Evolutionary conservation across 92 coral and sea anemone genomes (phyloP).

Genomic region (Diadumene lineata): DNA sequence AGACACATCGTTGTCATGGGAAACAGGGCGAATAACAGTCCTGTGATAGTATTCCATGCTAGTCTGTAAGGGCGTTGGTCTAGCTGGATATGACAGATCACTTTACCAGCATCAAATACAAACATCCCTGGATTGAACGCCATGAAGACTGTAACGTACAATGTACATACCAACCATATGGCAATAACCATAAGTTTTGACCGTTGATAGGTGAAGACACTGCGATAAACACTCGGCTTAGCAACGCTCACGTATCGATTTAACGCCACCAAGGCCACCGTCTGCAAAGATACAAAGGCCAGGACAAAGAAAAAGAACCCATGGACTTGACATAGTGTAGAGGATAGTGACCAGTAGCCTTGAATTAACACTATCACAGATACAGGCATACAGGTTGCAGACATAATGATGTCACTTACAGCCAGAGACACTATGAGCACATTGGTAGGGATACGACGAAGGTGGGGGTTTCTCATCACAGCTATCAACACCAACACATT

Average conservation of each 20-base stretch:
- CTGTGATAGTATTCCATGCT: slow-evolving; percentile 53
- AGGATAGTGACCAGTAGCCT: slow-evolving; percentile 56
- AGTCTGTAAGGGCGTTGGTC: slow-evolving; percentile 24
- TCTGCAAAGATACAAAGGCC: slow-evolving; percentile 60
- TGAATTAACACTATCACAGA: slow-evolving; percentile 49
- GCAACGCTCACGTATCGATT: slow-evolving; percentile 69
- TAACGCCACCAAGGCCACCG: slow-evolving; percentile 68
- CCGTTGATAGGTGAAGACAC: slow-evolving; percentile 38
- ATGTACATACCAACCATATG: slow-evolving; percentile 47
- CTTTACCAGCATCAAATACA: slow-evolving; percentile 61
- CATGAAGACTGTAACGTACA: slow-evolving; percentile 37
- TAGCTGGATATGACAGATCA: slow-evolving; percentile 55
- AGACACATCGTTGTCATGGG: slow-evolving; percentile 59
- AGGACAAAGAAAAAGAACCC: slow-evolving; percentile 57
- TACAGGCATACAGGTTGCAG: slow-evolving; percentile 67
- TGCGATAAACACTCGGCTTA: slow-evolving; percentile 48
- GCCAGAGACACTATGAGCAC: slow-evolving; percentile 61
- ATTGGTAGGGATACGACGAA: slow-evolving; percentile 62
- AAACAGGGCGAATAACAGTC: slow-evolving; percentile 39
- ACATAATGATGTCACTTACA: slow-evolving; percentile 57
- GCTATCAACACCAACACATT: slow-evolving; percentile 52
- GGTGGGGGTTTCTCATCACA: slow-evolving; percentile 43
- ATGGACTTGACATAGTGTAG: slow-evolving; percentile 55
- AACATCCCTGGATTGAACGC: slow-evolving; percentile 40
- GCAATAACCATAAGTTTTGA: slow-evolving; percentile 39